Conservation (phyloP, 2,888 invertebrate species). For the Sialis lutaria region DNA sequence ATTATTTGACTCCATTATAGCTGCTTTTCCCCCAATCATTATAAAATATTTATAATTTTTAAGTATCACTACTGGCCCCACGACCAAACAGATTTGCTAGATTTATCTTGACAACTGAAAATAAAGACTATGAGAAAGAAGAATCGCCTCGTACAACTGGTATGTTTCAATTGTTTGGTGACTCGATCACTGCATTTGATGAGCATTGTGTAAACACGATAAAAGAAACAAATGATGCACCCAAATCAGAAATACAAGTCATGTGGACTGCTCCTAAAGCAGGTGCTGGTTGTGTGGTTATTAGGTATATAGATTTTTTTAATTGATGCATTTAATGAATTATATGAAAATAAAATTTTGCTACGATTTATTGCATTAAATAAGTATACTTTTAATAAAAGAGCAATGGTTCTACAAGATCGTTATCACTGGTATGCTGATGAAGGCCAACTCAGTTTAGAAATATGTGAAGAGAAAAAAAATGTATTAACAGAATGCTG, state of each 20-base stretch:
- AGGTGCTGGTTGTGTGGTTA: slow-evolving; percentile 71
- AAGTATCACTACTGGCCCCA: slow-evolving; percentile 51
- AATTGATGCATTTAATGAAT: neutral
- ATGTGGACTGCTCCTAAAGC: slow-evolving; percentile 81
- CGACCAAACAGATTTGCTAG: slow-evolving; percentile 60
- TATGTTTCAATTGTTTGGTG: slow-evolving; percentile 50
- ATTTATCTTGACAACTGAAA: slow-evolving; percentile 61
- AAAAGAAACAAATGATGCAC: slow-evolving; percentile 57
- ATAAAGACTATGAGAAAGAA: slow-evolving; percentile 29
- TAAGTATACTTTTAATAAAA: slow-evolving; percentile 19
- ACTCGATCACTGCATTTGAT: slow-evolving; percentile 48
- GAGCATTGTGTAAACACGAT: slow-evolving; percentile 75
- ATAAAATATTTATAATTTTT: slow-evolving; percentile 9
- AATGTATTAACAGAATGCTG: slow-evolving; percentile 54
- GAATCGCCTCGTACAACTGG: slow-evolving; percentile 41
- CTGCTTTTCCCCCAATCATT: neutral
- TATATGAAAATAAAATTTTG: neutral
- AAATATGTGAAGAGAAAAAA: slow-evolving; percentile 59
- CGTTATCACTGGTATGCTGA: slow-evolving; percentile 74
- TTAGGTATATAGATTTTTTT: slow-evolving; percentile 39
- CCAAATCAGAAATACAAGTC: slow-evolving; percentile 70
- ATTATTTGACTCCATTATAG: neutral
- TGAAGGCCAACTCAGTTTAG: slow-evolving; percentile 63
- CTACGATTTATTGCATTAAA: slow-evolving; percentile 4
- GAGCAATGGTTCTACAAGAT: slow-evolving; percentile 75